phyloP scores from a whole-genome alignment of 2,888 invertebrate species.

The Pyrocoelia pectoralis region DNA sequence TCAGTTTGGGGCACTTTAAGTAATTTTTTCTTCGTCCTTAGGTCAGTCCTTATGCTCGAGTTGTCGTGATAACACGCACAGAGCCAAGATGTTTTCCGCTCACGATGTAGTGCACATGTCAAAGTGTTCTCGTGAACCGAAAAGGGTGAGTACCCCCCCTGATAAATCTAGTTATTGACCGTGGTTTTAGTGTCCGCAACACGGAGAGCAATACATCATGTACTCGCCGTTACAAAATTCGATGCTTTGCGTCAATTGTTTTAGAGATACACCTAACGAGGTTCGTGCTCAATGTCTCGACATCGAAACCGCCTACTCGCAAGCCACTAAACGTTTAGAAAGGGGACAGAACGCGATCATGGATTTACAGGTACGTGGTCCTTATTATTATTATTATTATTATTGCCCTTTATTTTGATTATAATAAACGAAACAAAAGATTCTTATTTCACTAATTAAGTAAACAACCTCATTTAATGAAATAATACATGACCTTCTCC shows the following conservation, averaged over 20 bases:
- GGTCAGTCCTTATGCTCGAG: conserved; percentile 75
- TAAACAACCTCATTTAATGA: too few relatives aligned
- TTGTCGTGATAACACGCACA: conserved; percentile 76
- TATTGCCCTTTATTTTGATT: too few relatives aligned
- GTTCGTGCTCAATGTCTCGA: conserved; percentile 75
- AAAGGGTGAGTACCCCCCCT: conserved; percentile 61
- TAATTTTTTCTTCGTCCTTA: conserved; percentile 47
- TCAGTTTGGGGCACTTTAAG: conserved; percentile 28
- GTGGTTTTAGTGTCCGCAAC: conserved; percentile 65
- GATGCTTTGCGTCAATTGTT: conserved; percentile 79
- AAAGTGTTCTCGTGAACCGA: conserved; percentile 73
- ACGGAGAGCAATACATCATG: conserved; percentile 79
- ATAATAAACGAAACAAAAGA: too few relatives aligned
- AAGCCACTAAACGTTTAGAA: conserved; percentile 74
- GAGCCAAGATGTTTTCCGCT: conserved; percentile 79
- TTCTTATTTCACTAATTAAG: too few relatives aligned
- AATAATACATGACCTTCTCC: too few relatives aligned
- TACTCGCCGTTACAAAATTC: conserved; percentile 73
- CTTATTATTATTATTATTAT: too few relatives aligned
- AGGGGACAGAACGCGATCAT: conserved; percentile 63
- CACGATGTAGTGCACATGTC: conserved; percentile 79
- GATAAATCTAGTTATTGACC: background rate
- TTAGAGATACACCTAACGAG: conserved; percentile 73
- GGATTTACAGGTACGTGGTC: conserved; percentile 53
- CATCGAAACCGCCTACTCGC: conserved; percentile 77